Conservation (phyloP, 1,140 invertebrate genomes). For the Augochlora pura region DNA sequence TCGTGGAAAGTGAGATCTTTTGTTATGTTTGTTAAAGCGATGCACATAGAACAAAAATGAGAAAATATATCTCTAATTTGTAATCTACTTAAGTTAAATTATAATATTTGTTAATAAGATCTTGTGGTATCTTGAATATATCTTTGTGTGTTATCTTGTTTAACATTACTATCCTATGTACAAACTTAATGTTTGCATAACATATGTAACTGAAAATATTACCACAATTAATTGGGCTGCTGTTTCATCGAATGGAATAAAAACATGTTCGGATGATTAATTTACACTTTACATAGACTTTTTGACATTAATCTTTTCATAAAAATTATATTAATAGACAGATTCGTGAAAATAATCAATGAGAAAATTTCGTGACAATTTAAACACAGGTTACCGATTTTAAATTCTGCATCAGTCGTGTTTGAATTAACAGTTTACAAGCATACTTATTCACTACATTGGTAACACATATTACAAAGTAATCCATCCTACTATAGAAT, state of each 20-base stretch:
- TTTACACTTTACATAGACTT: neutral
- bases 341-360: neutral
- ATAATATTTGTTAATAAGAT: slow-evolving; percentile 1
- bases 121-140: neutral
- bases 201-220: neutral
- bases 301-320: neutral
- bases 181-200: neutral
- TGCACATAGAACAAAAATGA: neutral
- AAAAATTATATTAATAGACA: neutral
- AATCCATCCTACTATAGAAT: neutral
- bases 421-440: neutral
- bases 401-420: neutral
- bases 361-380: neutral
- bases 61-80: slow-evolving; percentile 4
- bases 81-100: slow-evolving; percentile 19
- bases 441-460: neutral
- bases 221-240: neutral
- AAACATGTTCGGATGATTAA: neutral
- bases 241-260: neutral
- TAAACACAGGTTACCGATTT: neutral
- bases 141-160: slow-evolving; percentile 14
- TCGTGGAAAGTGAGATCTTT: neutral
- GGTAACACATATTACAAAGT: neutral
- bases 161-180: neutral
- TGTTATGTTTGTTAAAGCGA: neutral